Conservation (phyloP, 2,888 invertebrate species). For the Sinelater perroti region DNA sequence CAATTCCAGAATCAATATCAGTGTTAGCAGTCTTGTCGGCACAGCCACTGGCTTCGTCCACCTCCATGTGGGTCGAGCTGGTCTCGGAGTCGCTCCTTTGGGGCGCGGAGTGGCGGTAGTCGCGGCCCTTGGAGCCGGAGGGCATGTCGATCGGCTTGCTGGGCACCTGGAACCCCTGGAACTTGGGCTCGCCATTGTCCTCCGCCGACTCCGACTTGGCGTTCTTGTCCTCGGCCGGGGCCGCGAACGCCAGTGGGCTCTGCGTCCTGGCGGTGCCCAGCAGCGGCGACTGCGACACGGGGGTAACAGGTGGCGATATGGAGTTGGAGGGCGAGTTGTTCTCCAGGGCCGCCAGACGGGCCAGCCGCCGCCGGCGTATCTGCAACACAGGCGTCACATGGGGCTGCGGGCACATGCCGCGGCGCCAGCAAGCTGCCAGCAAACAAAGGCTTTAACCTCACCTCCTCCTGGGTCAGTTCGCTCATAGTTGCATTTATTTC, state of each 20-base stretch:
- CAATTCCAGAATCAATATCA: slow-evolving; percentile 77
- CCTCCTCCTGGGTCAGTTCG: slow-evolving; percentile 90
- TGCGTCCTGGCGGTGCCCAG: slow-evolving; percentile 45
- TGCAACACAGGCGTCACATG: slow-evolving; percentile 56
- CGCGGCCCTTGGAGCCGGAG: slow-evolving; percentile 51
- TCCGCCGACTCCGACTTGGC: slow-evolving; percentile 44
- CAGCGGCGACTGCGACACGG: slow-evolving; percentile 58
- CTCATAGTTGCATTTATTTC: slow-evolving; percentile 67
- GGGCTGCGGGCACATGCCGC: background rate
- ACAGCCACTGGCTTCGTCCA: slow-evolving; percentile 63
- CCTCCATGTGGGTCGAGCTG: slow-evolving; percentile 66
- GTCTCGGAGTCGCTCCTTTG: slow-evolving; percentile 61
- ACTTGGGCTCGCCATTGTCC: slow-evolving; percentile 25
- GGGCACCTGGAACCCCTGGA: slow-evolving; percentile 56
- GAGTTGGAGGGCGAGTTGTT: slow-evolving; percentile 63
- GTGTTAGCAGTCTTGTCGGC: slow-evolving; percentile 61
- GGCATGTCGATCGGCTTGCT: slow-evolving; percentile 58
- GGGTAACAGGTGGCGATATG: slow-evolving; percentile 63
- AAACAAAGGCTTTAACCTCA: slow-evolving; percentile 50
- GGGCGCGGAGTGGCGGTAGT: slow-evolving; percentile 46
- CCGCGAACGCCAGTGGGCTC: slow-evolving; percentile 46
- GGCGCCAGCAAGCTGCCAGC: background rate
- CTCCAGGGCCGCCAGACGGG: slow-evolving; percentile 72
- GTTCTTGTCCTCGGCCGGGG: slow-evolving; percentile 57
- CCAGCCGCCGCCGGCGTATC: slow-evolving; percentile 81